Percentiles rank a stretch among this genome's conserved stretches.
Conservation (phyloP, 2,113 vertebrate species). For the Tachuris rubrigastra region DNA sequence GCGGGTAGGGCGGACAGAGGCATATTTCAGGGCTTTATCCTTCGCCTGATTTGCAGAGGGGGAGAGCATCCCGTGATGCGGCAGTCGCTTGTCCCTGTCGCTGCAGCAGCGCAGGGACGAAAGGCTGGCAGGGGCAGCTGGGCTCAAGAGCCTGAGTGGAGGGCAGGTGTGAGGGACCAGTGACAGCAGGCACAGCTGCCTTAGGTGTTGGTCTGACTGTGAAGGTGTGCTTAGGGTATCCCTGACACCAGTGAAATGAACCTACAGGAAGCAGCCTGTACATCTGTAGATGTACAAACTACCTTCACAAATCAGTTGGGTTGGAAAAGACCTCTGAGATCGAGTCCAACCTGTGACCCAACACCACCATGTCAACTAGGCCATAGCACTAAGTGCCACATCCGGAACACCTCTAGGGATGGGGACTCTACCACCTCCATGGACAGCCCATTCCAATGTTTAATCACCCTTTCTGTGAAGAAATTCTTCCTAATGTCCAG, state of each 20-base stretch:
- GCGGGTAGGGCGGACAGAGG: not conserved
- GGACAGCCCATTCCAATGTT: not conserved
- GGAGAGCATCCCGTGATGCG: rapidly evolving
- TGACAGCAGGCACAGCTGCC: not conserved
- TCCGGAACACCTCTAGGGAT: not conserved
- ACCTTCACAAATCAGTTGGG: not conserved
- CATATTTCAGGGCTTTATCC: rapidly evolving
- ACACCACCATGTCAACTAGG: not conserved
- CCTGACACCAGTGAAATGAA: rapidly evolving
- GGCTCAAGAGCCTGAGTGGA: no score
- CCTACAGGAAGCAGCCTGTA: not conserved
- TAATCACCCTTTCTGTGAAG: not conserved
- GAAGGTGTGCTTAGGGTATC: rapidly evolving
- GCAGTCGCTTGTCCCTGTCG: rapidly evolving
- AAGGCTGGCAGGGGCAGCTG: not conserved
- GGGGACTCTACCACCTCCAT: not conserved
- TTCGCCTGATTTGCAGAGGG: no score
- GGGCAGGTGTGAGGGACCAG: not conserved
- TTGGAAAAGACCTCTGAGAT: not conserved
- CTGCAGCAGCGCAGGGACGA: not conserved
- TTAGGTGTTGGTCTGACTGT: no score
- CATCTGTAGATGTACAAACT: rapidly evolving
- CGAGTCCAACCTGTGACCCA: rapidly evolving
- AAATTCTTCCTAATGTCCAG: not conserved
- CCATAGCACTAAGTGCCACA: no score